Conservation (phyloP, 2,113 vertebrate genomes). For the Pterophyllum scalare region DNA sequence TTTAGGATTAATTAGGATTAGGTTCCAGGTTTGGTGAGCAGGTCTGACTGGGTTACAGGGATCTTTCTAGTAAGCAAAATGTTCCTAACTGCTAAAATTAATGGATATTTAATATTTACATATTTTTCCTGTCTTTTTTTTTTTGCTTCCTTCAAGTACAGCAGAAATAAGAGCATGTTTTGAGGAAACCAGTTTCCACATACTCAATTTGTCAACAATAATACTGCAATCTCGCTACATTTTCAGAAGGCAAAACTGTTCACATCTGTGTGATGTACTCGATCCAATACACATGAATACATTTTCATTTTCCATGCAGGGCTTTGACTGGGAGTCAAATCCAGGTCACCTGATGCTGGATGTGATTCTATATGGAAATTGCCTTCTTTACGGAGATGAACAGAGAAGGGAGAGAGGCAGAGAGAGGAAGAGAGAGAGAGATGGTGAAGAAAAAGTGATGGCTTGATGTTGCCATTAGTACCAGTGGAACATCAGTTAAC, state of each 20-base stretch:
- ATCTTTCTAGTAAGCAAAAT: neutral
- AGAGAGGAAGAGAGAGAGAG: neutral
- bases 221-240: constrained; percentile 46
- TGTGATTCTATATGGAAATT: constrained; percentile 80
- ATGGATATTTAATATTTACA: constrained; percentile 14
- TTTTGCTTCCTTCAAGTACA: constrained; percentile 31
- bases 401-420: constrained; percentile 54
- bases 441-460: constrained; percentile 34
- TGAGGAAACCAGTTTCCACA: constrained; percentile 24
- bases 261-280: constrained; percentile 56
- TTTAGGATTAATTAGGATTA: neutral
- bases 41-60: neutral
- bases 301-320: constrained; percentile 70
- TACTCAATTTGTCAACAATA: constrained; percentile 56
- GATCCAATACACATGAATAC: constrained; percentile 71
- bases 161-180: constrained; percentile 34
- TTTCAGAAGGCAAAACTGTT: constrained; percentile 55
- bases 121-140: neutral
- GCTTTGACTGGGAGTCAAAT: constrained; percentile 77
- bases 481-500: constrained; percentile 69
- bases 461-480: constrained; percentile 73
- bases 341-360: constrained; percentile 78
- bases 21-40: neutral
- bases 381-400: constrained; percentile 65
- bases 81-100: neutral